Evolutionary conservation across 2,797 vertebrate species (phyloP).

Genomic region (Clarias laeviceps): DNA sequence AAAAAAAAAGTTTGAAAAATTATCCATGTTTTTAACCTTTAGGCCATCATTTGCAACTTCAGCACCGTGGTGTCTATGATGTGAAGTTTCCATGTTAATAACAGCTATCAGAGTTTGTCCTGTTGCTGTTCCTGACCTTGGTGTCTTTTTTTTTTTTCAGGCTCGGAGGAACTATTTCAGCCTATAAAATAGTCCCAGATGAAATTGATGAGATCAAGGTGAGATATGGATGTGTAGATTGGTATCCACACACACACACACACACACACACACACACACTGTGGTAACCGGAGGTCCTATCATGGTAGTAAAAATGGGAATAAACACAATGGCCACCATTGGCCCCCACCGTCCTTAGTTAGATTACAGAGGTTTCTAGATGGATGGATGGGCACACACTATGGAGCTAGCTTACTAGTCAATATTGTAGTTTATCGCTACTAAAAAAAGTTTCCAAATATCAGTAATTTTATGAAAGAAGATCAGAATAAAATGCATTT

Average conservation of each 20-base stretch:
- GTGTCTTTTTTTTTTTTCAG: conserved; percentile 77
- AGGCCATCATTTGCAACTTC: not conserved
- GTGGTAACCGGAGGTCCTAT: no score
- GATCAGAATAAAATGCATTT: not conserved
- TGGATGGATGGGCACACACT: no score
- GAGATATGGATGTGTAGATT: conserved; percentile 41
- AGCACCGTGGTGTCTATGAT: not conserved
- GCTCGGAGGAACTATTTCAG: conserved; percentile 94
- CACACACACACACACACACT: no score
- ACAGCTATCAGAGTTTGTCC: not conserved
- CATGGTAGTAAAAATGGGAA: no score
- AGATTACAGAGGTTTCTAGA: no score
- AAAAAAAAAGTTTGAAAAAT: not conserved
- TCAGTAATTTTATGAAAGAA: not conserved
- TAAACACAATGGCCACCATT: no score
- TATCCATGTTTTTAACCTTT: not conserved
- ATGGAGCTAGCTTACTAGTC: not conserved
- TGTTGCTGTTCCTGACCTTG: not conserved
- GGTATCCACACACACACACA: no score
- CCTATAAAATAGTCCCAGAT: conserved; percentile 98
- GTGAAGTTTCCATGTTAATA: not conserved
- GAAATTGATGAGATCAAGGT: conserved; percentile 99
- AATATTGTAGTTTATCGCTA: not conserved
- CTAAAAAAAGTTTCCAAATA: not conserved
- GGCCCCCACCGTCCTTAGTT: no score